Percentiles rank a stretch among this genome's conserved stretches.
Evolutionary conservation across 2,797 vertebrate genomes (phyloP).

Genomic region (Pempheris klunzingeri): DNA sequence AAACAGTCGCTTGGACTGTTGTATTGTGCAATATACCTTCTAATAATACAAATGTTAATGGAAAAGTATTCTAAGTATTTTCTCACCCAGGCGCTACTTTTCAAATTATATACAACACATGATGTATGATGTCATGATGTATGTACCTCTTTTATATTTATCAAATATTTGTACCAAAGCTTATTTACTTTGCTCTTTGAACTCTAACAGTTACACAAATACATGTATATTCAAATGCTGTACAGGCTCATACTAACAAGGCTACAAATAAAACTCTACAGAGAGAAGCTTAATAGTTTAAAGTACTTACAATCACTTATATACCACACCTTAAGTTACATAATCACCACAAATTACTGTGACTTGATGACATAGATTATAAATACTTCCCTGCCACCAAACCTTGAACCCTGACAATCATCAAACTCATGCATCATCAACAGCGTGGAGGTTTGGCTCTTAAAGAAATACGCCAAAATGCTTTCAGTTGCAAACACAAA

Average conservation of each 20-base stretch:
- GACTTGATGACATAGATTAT: constrained; percentile 2
- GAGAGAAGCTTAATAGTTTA: constrained; percentile 9
- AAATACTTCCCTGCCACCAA: background rate
- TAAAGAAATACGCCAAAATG: background rate
- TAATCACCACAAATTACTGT: background rate
- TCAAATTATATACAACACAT: no score
- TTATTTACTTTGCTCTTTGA: constrained; percentile 7
- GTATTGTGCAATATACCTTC: background rate
- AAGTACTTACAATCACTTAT: background rate
- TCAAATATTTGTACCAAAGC: background rate
- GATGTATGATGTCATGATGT: no score
- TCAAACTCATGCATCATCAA: background rate
- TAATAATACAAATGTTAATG: constrained; percentile 2
- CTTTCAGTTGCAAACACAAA: no score
- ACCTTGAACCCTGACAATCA: background rate
- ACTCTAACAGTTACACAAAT: background rate
- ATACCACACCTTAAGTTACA: background rate
- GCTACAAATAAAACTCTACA: background rate
- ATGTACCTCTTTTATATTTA: background rate
- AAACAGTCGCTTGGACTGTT: constrained; percentile 31
- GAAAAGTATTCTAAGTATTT: constrained; percentile 35
- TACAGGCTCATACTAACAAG: background rate
- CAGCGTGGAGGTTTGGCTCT: background rate
- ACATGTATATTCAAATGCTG: background rate
- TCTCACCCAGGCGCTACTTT: constrained; percentile 1